phyloP scores from a whole-genome alignment of 2,113 vertebrate genomes.

The Lepus europaeus region DNA sequence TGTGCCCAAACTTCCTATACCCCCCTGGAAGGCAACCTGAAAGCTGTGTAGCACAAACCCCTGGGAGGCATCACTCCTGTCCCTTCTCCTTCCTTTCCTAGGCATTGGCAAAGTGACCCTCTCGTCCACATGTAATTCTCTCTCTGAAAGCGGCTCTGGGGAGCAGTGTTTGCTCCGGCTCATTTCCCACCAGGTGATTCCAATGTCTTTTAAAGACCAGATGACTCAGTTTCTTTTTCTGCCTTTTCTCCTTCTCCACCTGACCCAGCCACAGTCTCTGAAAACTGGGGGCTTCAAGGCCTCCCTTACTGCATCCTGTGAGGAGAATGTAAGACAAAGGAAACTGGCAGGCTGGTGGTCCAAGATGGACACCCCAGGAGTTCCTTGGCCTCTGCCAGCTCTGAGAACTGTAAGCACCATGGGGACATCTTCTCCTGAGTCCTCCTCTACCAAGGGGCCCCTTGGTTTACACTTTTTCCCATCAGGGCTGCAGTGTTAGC shows the following conservation, averaged over 20 bases:
- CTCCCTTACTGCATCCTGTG: not conserved
- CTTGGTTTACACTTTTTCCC: not conserved
- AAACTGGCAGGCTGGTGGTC: not conserved
- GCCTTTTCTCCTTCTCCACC: not conserved
- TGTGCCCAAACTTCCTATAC: no score
- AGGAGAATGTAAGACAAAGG: not conserved
- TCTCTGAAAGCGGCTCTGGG: not conserved
- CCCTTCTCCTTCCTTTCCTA: not conserved
- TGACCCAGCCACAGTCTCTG: not conserved
- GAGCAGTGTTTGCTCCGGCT: not conserved
- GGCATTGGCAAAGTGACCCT: not conserved
- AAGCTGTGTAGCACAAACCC: not conserved
- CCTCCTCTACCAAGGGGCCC: not conserved
- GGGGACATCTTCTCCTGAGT: not conserved
- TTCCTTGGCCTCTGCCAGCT: no score
- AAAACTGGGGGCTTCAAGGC: not conserved
- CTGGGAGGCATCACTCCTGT: not conserved
- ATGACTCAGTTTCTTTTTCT: not conserved
- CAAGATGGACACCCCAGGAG: not conserved
- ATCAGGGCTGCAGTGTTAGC: not conserved
- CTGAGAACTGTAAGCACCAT: not conserved
- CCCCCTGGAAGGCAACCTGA: not conserved
- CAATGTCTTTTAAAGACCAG: not conserved
- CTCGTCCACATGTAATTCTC: not conserved
- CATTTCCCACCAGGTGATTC: not conserved